Evolutionary conservation across 1,140 invertebrate genomes (phyloP), one percentile per base, ranked within the genome.

Genomic region (Drosophila elegans): DNA sequence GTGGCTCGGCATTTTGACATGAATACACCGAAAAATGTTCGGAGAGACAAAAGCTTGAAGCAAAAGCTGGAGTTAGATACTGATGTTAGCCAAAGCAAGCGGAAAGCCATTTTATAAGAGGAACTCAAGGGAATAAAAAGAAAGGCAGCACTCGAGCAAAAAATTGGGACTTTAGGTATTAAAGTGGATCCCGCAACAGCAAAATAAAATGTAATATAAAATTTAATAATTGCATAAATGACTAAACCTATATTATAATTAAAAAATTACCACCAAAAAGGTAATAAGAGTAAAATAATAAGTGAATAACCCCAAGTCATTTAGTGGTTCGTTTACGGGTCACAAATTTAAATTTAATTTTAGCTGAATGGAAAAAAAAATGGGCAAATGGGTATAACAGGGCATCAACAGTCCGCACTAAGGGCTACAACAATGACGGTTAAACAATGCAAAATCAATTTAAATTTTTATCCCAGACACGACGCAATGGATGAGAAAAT

Each of bases 361-460:
- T 3, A 56, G 9, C 39, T 42, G 10, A 21, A 13, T 27, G 7
- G 27, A 4, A 2, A 6, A 27, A 9, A 13, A 51, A 49, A 54
- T 21, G 16, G 16, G 16, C 16, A 74, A 78, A 60, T 62, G 64
- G 57, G 48, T 25, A 60, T 54, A 42, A 41, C 62, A 66, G 57
- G 48, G 52, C 45, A 53, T 32, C 38, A 68, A 54, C 48, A 36
- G 21, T 21, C 41, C 16, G 66, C 21, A 39, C 38, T 59, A 25
- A 29, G 48, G 44, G 71, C 80, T 84, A 83, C 77, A 89, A 84
- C 80, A 89, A 88, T 89, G 76, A 71, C 83, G 74, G 67, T 84
- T 84, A 89, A 88, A 88, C 84, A 88, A 88, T 88, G 84, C 62
- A 89, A 84, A 89, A 89, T 89, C 84, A 89, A 89, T 89, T 89